These are phyloP conservation scores for Synaphobranchus kaupii DNA, from an alignment of 2,797 vertebrate genomes.

Conservation along the genomic window DNA sequence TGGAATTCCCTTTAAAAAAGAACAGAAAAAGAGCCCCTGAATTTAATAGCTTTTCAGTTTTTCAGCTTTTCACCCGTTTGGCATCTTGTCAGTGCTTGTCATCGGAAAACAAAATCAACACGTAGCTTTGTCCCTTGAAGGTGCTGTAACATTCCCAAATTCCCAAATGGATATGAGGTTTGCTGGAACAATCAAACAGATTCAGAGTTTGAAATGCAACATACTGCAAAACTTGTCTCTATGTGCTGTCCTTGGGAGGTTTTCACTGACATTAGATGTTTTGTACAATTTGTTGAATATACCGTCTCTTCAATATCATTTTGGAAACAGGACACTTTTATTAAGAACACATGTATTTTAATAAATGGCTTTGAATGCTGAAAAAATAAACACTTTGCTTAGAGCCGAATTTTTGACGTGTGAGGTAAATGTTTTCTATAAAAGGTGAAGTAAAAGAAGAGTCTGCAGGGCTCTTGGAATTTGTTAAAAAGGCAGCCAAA, in stretches of 20 bases:
- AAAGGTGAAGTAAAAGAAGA: background rate
- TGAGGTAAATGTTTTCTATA: background rate
- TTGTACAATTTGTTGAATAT: background rate
- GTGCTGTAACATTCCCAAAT: background rate
- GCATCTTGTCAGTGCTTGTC: background rate
- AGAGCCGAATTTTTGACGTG: background rate
- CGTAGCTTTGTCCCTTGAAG: background rate
- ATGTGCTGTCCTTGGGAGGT: background rate
- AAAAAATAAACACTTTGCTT: conserved; percentile 11
- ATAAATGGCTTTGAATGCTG: background rate
- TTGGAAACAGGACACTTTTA: background rate
- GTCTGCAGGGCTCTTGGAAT: conserved; percentile 23
- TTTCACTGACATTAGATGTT: background rate
- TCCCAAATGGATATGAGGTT: background rate
- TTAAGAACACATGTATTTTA: background rate
- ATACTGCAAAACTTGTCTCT: background rate
- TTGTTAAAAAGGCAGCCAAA: conserved; percentile 39
- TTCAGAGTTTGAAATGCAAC: background rate
- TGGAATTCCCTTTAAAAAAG: background rate
- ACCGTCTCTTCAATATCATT: background rate
- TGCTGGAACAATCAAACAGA: background rate
- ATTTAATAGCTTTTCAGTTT: background rate
- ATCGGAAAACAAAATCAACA: background rate
- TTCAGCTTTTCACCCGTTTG: background rate
- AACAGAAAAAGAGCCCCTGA: too few relatives aligned